These are phyloP conservation scores for Etheostoma cragini DNA, from an alignment of 2,113 vertebrate species.

Conservation along the genomic window DNA sequence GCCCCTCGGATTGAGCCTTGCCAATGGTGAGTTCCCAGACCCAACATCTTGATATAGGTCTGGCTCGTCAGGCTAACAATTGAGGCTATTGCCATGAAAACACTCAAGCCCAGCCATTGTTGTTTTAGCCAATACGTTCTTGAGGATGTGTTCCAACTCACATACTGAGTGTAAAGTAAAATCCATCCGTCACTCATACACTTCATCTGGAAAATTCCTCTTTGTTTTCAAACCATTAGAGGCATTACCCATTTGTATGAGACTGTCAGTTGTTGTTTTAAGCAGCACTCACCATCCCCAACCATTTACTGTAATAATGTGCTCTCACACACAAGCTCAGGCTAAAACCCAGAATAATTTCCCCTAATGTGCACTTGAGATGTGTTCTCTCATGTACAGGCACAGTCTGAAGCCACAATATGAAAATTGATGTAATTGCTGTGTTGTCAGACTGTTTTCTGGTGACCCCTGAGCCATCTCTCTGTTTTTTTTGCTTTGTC, in stretches of 20 bases:
- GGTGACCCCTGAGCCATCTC: slow-evolving; percentile 40
- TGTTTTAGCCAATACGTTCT: slow-evolving; percentile 30
- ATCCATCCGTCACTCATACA: slow-evolving; percentile 45
- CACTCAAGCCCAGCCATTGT: slow-evolving; percentile 22
- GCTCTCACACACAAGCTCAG: slow-evolving; percentile 62
- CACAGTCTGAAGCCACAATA: slow-evolving; percentile 52
- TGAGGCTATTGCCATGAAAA: slow-evolving; percentile 14
- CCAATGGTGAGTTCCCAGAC: no score
- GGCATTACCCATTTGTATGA: slow-evolving; percentile 52
- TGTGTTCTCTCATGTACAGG: slow-evolving; percentile 35
- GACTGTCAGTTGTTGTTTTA: slow-evolving; percentile 28
- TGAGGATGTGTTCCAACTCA: slow-evolving; percentile 33
- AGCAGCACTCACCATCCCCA: slow-evolving; percentile 46
- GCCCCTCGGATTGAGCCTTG: no score
- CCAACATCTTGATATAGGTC: no score
- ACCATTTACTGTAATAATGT: slow-evolving; percentile 69
- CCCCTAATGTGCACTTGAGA: slow-evolving; percentile 55
- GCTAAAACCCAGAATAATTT: slow-evolving; percentile 57
- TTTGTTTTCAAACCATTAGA: slow-evolving; percentile 64
- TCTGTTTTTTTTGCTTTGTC: slow-evolving; percentile 32
- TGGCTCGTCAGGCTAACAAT: not conserved
- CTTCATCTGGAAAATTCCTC: slow-evolving; percentile 27
- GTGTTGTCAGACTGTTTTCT: slow-evolving; percentile 61
- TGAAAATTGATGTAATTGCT: slow-evolving; percentile 72
- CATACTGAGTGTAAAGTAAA: slow-evolving; percentile 22